Conservation (phyloP, 2,888 invertebrate genomes). For the Xestia c-nigrum region DNA sequence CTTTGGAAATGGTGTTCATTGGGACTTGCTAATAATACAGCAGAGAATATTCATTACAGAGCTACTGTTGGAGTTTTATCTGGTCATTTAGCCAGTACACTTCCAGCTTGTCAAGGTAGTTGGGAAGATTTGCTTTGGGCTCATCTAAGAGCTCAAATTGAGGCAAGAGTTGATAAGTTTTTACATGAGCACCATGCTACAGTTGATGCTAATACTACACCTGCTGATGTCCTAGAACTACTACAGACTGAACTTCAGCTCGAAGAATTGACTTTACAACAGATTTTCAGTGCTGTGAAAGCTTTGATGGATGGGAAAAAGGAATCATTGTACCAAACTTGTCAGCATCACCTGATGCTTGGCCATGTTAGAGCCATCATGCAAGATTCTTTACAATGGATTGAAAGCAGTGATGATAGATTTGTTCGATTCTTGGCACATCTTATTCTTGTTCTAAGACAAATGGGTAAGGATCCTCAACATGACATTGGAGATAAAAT, state of each 20-base stretch:
- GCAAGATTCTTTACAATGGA: slow-evolving; percentile 92
- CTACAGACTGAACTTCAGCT: slow-evolving; percentile 82
- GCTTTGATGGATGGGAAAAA: slow-evolving; percentile 90
- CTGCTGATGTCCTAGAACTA: slow-evolving; percentile 83
- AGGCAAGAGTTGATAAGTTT: slow-evolving; percentile 94
- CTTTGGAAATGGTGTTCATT: slow-evolving; percentile 95
- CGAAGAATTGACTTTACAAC: slow-evolving; percentile 83
- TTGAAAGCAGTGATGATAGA: slow-evolving; percentile 88
- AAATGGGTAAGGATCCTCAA: slow-evolving; percentile 93
- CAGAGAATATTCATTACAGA: slow-evolving; percentile 90
- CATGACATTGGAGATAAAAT: slow-evolving; percentile 94
- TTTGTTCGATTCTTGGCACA: slow-evolving; percentile 96
- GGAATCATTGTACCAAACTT: slow-evolving; percentile 92
- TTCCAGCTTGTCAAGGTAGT: slow-evolving; percentile 93
- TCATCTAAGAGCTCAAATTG: slow-evolving; percentile 95
- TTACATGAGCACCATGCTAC: slow-evolving; percentile 87
- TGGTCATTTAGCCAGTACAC: slow-evolving; percentile 95
- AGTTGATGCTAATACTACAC: slow-evolving; percentile 84
- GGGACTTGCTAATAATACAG: slow-evolving; percentile 90
- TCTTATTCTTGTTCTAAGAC: slow-evolving; percentile 95
- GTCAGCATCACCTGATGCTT: slow-evolving; percentile 96
- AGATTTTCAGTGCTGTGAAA: slow-evolving; percentile 86
- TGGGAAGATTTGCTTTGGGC: slow-evolving; percentile 99
- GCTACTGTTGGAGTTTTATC: slow-evolving; percentile 95
- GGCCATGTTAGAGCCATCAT: slow-evolving; percentile 94